Percentiles rank a stretch among this genome's conserved stretches.
Evolutionary conservation across 1,140 invertebrate genomes (phyloP).

Genomic region (Heliconius nattereri): DNA sequence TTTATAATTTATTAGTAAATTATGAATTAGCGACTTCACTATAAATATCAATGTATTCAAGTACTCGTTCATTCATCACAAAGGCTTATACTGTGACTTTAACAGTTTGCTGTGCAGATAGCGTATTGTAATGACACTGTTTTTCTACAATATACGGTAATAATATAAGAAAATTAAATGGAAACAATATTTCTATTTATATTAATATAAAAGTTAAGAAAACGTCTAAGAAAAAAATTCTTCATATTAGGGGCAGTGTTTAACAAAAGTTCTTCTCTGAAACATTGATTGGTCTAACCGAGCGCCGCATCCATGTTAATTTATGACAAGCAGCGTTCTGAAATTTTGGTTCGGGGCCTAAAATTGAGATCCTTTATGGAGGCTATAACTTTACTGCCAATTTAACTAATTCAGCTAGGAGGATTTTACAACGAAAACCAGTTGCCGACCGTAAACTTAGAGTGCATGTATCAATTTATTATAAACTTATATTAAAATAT

Average conservation of each 20-base stretch:
- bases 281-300: conserved; percentile 16
- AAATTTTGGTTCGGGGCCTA: conserved; percentile 34
- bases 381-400: conserved; percentile 38
- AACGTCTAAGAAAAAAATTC: neutral
- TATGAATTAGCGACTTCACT: too few species aligned
- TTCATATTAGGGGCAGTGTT: neutral
- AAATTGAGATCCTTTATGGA: conserved; percentile 40
- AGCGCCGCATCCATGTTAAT: conserved; percentile 32
- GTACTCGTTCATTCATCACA: too few species aligned
- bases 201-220: too few species aligned
- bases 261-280: conserved; percentile 3
- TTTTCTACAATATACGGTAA: too few species aligned
- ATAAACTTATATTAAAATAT: neutral
- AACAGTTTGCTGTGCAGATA: too few species aligned
- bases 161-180: too few species aligned
- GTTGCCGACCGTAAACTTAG: conserved; percentile 30
- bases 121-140: too few species aligned
- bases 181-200: too few species aligned
- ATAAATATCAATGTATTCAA: too few species aligned
- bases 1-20: too few species aligned
- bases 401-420: conserved; percentile 40
- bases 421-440: conserved; percentile 32
- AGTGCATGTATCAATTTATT: conserved; percentile 6
- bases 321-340: conserved; percentile 33
- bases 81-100: too few species aligned